Base-by-base conservation (phyloP, 2,888 invertebrate species). In the Drosophila maculinotata region DNA sequence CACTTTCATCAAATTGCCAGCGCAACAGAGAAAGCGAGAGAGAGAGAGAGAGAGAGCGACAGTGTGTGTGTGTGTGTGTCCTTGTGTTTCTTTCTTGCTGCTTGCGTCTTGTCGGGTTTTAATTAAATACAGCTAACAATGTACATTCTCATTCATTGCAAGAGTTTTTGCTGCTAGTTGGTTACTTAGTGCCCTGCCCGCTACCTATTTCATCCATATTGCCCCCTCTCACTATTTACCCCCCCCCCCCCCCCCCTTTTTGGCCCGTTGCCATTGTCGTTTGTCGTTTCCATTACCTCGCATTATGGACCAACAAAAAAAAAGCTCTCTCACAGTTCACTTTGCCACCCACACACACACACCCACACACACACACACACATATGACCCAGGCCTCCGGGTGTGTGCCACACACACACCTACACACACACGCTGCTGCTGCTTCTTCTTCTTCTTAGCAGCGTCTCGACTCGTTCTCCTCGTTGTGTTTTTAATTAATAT, bases 121-220 rank as follows among this genome's bases (percentile, higher is more conserved):
- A 76, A 76, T 78, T 76, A 76, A 76, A 76, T 75, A 76, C 79
- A 74, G 76, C 79, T 78, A 75, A 78, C 70, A 78, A 78, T 80
- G 84, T 80, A 62, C 69, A 77, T 73, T 76, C 67, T 62, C 80
- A 79, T 80, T 83, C 73, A 73, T 80, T 69, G 73, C 69, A 20
- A 59, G 58, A 73, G 64, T 77, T 82, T 67, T 64, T 69, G 60
- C 73, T 53, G 58, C 64, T 73, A 76, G 80, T 74, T 83, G 74
- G 65, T 84, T 84, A 73, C 84, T 76, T 71, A 78, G 63, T 71
- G 79, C 64, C 44, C 31, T 39, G 23, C 26, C 35, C 52, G 52
- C 51, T 69, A n/a, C n/a, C n/a, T n/a, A n/a, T 63, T 66, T 53
- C 42, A 25, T 25, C 0, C 7, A 12, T 4, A 2, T 10, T 8